Evolutionary conservation across 1,140 invertebrate species (phyloP), one percentile per base, ranked within the genome.

Genomic region (Heliconius eleuchia): DNA sequence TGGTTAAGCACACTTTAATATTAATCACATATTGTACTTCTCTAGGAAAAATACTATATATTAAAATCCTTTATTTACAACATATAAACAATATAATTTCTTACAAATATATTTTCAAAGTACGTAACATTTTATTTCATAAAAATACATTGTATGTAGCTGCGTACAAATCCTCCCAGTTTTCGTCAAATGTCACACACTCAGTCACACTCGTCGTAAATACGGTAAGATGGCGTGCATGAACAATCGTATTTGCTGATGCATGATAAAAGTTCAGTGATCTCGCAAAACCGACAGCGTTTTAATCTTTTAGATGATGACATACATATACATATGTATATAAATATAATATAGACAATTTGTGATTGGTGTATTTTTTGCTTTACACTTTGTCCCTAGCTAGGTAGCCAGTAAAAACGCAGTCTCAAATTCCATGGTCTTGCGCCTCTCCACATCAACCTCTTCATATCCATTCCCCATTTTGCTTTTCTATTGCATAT

Each of bases 201-300:
- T 66, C 60, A 13, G 23, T 30, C 27, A 66, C 60, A 76, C 81
- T 82, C 79, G 79, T 85, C 77, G 80, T 50, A 74, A 55, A 57
- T 66, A 76, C 78, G 83, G 84, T 85, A 85, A 85, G 71, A 60
- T 73, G 76, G 76, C 84, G 82, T 79, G 78, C 78, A 72, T 72
- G 81, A 82, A 74, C 80, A 81, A 80, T 76, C 76, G 57, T 82
- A 80, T 83, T 84, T 80, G 80, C 74, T 73, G 57, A 55, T 71
- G 60, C 50, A 66, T 82, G 84, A 84, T 86, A 86, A 83, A 81
- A 50, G 84, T 81, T 84, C 83, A 76, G 39, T 80, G 80, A 83
- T 79, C 83, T 81, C 78, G 57, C 34, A 66, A 74, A 77, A 77
- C 76, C 60, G 70, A 71, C 46, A 52, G 37, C 50, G 46, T 52